Evolutionary conservation across 2,888 invertebrate species (phyloP).

Genomic region (Conops quadrifasciatus): DNA sequence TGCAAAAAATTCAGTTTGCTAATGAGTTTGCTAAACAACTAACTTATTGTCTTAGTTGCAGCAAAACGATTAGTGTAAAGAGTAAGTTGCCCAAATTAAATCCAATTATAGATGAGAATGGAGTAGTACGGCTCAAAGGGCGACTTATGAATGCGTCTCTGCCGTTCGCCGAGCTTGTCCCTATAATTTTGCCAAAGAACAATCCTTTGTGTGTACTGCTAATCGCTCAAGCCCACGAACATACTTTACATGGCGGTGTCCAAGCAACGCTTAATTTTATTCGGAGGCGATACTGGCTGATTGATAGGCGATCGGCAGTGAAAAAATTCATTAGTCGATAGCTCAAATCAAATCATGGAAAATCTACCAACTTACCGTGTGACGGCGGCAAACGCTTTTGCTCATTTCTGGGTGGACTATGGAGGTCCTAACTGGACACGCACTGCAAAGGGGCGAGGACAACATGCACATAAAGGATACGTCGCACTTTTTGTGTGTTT

Average conservation of each 20-base stretch:
- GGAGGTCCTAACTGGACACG: constrained; percentile 35
- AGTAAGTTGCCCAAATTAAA: constrained; percentile 28
- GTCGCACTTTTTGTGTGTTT: constrained; percentile 37
- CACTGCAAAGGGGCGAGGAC: constrained; percentile 31
- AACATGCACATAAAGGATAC: constrained; percentile 31
- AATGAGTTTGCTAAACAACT: no score
- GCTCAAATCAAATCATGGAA: constrained; percentile 26
- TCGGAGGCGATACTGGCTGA: constrained; percentile 26
- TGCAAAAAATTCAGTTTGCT: constrained; percentile 26
- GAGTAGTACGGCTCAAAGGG: constrained; percentile 14
- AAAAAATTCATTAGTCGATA: constrained; percentile 18
- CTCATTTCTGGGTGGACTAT: constrained; percentile 21
- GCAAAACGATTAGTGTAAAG: constrained; percentile 5
- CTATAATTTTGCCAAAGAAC: constrained; percentile 15
- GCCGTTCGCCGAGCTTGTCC: constrained; percentile 4
- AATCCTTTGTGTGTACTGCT: constrained; percentile 5
- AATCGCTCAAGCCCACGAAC: constrained; percentile 17
- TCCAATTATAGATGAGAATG: background rate
- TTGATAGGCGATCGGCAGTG: constrained; percentile 23
- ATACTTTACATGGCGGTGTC: constrained; percentile 10
- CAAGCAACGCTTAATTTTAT: constrained; percentile 26
- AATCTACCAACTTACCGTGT: constrained; percentile 7
- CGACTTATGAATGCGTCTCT: constrained; percentile 22
- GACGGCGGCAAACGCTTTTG: constrained; percentile 8
- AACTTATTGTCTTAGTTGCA: constrained; percentile 1